These are phyloP conservation scores for Dunckerocampus dactyliophorus DNA, from an alignment of 2,113 vertebrate species.

Conservation along the genomic window DNA sequence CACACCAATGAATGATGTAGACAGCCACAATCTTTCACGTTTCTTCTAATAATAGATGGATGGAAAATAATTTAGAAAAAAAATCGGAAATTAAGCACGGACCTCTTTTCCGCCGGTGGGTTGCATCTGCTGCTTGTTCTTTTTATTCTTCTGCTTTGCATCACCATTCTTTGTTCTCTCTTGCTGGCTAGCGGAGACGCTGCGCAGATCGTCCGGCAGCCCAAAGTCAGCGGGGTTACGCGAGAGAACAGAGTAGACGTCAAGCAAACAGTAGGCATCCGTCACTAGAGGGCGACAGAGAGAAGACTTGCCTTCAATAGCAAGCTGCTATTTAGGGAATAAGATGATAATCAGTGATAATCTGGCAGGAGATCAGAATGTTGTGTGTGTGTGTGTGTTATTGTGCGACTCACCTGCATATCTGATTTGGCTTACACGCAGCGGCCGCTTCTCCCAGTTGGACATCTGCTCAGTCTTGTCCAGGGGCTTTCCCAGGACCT, in stretches of 20 bases:
- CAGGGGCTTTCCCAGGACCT: constrained; percentile 80
- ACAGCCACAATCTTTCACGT: too few relatives aligned
- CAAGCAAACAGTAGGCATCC: constrained; percentile 84
- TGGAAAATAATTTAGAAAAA: too few relatives aligned
- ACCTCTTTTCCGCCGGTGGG: constrained; percentile 43
- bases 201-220: constrained; percentile 61
- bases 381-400: constrained; percentile 30
- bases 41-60: too few relatives aligned
- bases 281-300: constrained; percentile 50
- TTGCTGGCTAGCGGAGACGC: constrained; percentile 37
- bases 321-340: constrained; percentile 23
- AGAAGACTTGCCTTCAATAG: constrained; percentile 2
- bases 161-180: constrained; percentile 30
- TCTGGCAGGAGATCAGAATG: constrained; percentile 29
- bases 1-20: too few relatives aligned
- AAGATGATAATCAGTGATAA: constrained; percentile 36
- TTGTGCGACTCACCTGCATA: constrained; percentile 76
- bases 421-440: constrained; percentile 78
- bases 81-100: constrained; percentile 4
- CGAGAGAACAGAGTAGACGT: constrained; percentile 74
- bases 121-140: constrained; percentile 41
- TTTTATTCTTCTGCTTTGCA: constrained; percentile 53
- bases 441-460: constrained; percentile 84
- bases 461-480: constrained; percentile 87
- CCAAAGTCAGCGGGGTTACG: constrained; percentile 66